Conservation (phyloP, 1,140 invertebrate species). For the Helicoverpa zea region DNA sequence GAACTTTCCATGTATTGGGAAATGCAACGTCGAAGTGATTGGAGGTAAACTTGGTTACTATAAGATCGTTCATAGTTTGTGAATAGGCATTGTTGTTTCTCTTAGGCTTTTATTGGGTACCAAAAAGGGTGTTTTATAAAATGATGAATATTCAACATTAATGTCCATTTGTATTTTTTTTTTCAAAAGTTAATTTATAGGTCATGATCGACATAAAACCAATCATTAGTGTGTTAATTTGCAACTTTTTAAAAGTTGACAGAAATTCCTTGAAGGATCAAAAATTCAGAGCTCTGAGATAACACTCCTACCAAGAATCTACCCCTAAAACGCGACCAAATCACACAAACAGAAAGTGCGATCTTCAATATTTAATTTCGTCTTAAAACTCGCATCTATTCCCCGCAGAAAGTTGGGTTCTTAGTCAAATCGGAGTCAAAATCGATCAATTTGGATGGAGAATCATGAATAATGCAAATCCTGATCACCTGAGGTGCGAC, state of each 20-base stretch:
- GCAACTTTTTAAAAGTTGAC: no score
- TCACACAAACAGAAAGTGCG: not conserved
- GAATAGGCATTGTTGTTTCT: no score
- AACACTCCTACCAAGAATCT: not conserved
- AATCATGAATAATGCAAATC: slow-evolving; percentile 76
- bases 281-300: not conserved
- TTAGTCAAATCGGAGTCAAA: slow-evolving; percentile 32
- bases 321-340: not conserved
- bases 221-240: no score
- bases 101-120: no score
- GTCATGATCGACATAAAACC: no score
- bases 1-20: not conserved
- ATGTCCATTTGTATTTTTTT: no score
- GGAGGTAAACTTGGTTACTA: not conserved
- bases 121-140: no score
- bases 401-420: slow-evolving; percentile 22
- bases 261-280: no score
- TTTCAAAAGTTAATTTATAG: no score
- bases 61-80: no score
- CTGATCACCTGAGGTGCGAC: slow-evolving; percentile 71
- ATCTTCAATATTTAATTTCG: slow-evolving; percentile 41
- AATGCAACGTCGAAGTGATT: not conserved
- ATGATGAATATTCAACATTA: no score
- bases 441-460: slow-evolving; percentile 44
- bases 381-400: slow-evolving; percentile 34